Evolutionary conservation across 1,140 invertebrate genomes (phyloP).

Genomic region (Drosophila murphyi): DNA sequence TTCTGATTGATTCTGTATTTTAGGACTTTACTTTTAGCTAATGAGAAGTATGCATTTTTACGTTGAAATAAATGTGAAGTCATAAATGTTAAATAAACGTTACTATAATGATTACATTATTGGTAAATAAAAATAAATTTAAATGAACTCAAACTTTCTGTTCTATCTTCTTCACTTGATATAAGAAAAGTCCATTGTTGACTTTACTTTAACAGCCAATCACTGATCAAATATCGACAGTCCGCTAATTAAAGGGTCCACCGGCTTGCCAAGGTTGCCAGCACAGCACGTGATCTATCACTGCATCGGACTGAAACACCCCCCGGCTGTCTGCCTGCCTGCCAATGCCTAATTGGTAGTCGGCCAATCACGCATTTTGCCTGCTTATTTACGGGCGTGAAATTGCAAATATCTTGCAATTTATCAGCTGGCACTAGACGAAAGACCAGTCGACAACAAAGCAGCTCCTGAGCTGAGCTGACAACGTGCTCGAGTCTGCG

Average conservation of each 20-base stretch:
- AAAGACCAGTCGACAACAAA: conserved; percentile 16
- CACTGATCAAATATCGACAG: background rate
- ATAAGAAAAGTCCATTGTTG: conserved; percentile 8
- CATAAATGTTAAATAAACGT: too few species aligned
- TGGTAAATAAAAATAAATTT: too few species aligned
- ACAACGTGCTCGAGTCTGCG: conserved; percentile 1
- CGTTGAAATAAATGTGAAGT: too few species aligned
- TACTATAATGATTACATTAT: too few species aligned
- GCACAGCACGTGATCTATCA: conserved; percentile 43
- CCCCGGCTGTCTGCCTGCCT: background rate
- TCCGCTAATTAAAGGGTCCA: background rate
- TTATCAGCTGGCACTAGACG: conserved; percentile 41
- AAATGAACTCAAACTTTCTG: background rate
- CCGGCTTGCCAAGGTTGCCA: background rate
- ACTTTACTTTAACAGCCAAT: background rate
- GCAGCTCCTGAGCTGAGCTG: background rate
- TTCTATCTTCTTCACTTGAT: background rate
- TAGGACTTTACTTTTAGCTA: too few species aligned
- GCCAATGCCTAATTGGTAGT: conserved; percentile 39
- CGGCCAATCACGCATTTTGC: background rate
- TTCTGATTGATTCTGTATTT: too few species aligned
- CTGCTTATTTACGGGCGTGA: conserved; percentile 25
- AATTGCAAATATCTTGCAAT: conserved; percentile 49
- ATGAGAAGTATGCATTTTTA: too few species aligned
- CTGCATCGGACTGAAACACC: background rate